Evolutionary conservation across 2,113 vertebrate genomes (phyloP).

Genomic region (Rhabdomys dilectus): DNA sequence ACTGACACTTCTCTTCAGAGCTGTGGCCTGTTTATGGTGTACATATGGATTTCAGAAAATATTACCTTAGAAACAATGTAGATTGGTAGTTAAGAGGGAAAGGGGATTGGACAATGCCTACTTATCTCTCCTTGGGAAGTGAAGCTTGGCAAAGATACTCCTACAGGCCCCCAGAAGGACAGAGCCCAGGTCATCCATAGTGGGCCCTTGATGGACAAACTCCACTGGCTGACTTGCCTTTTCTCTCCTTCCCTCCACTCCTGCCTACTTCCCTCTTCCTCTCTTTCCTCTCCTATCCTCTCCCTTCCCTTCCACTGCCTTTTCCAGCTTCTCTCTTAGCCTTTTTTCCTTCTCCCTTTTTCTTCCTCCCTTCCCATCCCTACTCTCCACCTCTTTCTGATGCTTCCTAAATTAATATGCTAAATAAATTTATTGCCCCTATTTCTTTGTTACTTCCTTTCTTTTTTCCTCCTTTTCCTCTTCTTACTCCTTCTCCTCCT

Average conservation of each 20-base stretch:
- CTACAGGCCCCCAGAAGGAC: background rate
- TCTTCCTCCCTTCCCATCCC: background rate
- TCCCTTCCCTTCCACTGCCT: background rate
- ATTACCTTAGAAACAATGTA: background rate
- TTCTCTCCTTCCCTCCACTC: background rate
- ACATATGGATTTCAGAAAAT: background rate
- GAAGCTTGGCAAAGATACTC: background rate
- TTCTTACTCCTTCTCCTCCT: background rate
- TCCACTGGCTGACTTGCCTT: background rate
- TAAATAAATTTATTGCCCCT: background rate
- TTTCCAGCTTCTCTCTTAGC: background rate
- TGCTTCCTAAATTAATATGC: background rate
- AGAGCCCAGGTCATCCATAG: background rate
- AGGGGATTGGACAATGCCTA: too few species aligned
- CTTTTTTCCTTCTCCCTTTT: background rate
- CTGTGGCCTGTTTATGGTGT: background rate
- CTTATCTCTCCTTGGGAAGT: background rate
- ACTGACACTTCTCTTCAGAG: background rate
- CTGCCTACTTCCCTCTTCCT: background rate
- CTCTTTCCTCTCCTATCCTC: background rate
- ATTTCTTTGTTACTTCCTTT: background rate
- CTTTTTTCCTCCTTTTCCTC: background rate
- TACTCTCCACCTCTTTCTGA: fast-evolving
- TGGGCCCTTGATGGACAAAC: background rate
- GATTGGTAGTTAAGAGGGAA: background rate